Evolutionary conservation across 2,888 invertebrate species (phyloP), one percentile per base, ranked within the genome.

Genomic region (Lampropteryx suffumata): DNA sequence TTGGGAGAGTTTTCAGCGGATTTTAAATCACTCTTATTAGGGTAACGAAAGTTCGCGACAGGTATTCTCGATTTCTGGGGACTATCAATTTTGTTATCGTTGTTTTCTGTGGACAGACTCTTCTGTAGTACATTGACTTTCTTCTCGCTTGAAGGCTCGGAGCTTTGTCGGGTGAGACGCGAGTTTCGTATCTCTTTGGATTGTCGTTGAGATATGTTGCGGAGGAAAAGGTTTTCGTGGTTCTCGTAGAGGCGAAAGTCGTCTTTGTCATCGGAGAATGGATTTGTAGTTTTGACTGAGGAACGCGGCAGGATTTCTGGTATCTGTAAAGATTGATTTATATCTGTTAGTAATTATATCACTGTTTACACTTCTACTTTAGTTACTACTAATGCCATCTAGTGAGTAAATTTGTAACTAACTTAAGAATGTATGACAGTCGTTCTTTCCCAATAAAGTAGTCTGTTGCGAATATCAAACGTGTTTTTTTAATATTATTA

Each of bases 31-130:
- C 77, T 84, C 58, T 86, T 86, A 55, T 90, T 88, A 0, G 89
- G 89, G 50, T 90, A 90, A 4, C 84, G 67, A 60, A 91, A 91
- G 50, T 86, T 90, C 0, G 90, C 86, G 0, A 91, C 84, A 0
- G 91, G 91, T 45, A 91, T 91, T 27, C 90, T 65, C 0, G 85
- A 86, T 55, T 81, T 80, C 0, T 82, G 82, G 0, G 82, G 82
- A 34, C 82, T 82, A 27, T 73, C 59, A 0, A 57, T 61, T 48
- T 55, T 51, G 8, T 73, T 56, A 66, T 77, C 56, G n/a, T 51
- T 17, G 0, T 10, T 84, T 11, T 90, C 90, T 0, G 84, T 83
- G 0, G 90, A 89, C 0, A 84, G 61, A 47, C 88, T 89, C 59
- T 90, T 90, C 57, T 84, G 84, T 0, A 89, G 36, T 0, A 71